Base-by-base conservation (phyloP, 92 coral and sea anemone genomes). In the Porites lobata region DNA sequence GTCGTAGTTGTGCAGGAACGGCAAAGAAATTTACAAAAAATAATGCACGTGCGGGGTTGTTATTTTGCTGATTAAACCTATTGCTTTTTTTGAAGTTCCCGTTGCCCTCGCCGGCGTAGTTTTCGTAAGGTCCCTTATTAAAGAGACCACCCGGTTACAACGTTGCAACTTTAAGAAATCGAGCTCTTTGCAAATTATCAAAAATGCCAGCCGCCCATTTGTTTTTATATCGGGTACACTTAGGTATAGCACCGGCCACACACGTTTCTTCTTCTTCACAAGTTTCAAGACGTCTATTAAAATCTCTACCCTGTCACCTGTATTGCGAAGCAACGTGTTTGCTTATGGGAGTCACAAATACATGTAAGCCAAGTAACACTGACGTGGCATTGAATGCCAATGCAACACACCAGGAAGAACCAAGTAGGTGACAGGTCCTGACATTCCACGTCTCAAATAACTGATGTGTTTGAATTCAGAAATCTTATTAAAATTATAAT, bases 161-260 rank as follows among this genome's bases (percentile, higher is more conserved):
- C 26, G 63, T 75, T 38, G 47, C 47, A 38, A 38, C 47, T 38
- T 38, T 38, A 38, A 5, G 6, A 38, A 38, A 38, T 3, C 17
- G 63, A 63, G 79, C 62, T 52, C 18, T 52, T 56, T 3, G 29
- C 43, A 62, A 50, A 12, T 75, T 22, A 50, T 75, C 79, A 75
- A 50, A 52, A 75, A 75, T 75, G 9, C 79, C 29, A 50, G 63
- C 62, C 65, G 18, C 79, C 79, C 53, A 52, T 75, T 75, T 75
- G 79, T 17, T 75, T 75, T 75, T 75, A 9, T 75, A 3, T 75
- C 24, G 65, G 29, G 63, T 75, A 6, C 65, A 75, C 65, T 75
- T 75, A 6, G 65, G 79, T 50, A 75, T 50, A 9, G 79, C 79
- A 18, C 52, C 22, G 52, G 10, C 21, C 53, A 38, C 47, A 38